Percentiles rank a stretch among this genome's conserved stretches.
Conservation (phyloP, 2,797 vertebrate genomes). For the Melanogrammus aeglefinus region DNA sequence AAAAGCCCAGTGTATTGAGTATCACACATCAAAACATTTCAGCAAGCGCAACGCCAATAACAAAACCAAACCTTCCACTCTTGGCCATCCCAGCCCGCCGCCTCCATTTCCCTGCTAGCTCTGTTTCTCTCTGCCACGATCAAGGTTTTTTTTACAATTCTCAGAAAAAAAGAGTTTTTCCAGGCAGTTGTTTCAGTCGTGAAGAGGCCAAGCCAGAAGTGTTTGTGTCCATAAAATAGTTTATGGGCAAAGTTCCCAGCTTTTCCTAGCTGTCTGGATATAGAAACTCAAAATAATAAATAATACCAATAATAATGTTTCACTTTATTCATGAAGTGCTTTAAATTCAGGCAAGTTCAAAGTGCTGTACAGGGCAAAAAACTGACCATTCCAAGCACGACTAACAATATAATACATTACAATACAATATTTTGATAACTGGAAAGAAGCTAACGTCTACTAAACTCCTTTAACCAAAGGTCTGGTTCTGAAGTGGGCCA, state of each 20-base stretch:
- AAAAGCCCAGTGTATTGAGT: too few relatives aligned
- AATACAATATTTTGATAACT: neutral
- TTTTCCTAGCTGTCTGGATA: conserved; percentile 24
- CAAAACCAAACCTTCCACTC: neutral
- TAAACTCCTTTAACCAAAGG: neutral
- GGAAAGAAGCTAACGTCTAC: neutral
- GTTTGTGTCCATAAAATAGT: neutral
- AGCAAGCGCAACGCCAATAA: neutral
- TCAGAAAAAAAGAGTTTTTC: neutral
- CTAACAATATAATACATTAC: too few relatives aligned
- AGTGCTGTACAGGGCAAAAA: too few relatives aligned
- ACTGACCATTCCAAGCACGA: too few relatives aligned
- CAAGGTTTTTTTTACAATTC: neutral
- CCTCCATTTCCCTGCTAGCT: neutral
- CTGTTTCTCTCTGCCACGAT: neutral
- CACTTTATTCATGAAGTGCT: neutral
- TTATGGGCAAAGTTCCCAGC: neutral
- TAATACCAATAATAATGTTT: neutral
- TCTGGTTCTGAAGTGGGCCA: too few relatives aligned
- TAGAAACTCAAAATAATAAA: neutral
- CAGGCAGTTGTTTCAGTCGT: neutral
- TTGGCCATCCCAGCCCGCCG: neutral
- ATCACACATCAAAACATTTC: neutral
- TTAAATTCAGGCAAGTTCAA: neutral
- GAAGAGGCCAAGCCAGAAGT: neutral